Base-by-base conservation (phyloP, 2,888 invertebrate genomes). In the Athalia circularis region DNA sequence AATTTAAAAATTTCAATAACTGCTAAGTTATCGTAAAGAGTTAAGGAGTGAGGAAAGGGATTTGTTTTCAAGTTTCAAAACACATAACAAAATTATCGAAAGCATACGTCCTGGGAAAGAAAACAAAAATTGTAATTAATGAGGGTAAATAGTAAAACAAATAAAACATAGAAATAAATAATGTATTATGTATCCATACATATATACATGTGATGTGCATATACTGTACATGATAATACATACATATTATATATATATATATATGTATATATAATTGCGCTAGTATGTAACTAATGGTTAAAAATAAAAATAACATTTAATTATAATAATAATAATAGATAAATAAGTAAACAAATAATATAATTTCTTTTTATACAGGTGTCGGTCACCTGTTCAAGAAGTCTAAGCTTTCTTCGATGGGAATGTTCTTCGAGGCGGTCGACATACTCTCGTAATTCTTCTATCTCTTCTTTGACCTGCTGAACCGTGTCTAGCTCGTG, bases 391-490 rank as follows among this genome's bases (percentile, higher is more conserved):
- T 97, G 97, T 93, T 97, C 96, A 88, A 97, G 94, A 87, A 97
- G 94, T 91, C 97, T 94, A 86, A 97, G 94, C 92, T 97, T 97
- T 91, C 97, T 93, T 87, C 97, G 93, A 91, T 97, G 96, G 86
- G 97, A 96, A 92, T 97, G 96, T 91, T 97, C 97, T 91, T 97
- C 97, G 84, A 97, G 93, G 83, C 97, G 93, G 91, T 97, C 97
- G 84, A 97, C 97, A 91, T 97, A 97, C 91, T 97, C 97, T 85
- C 97, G 93, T 89, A 97, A 92, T 91, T 97, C 97, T 90, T 97
- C 97, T 88, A 97, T 97, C 92, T 97, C 97, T 90, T 97, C 97
- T 91, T 97, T 97, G 86, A 97, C 97, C 91, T 97, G 97, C 92
- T 97, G 97, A 87, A 97, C 97, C 81, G 97, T 96, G 91, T 97